Percentiles rank a stretch among this genome's conserved stretches.
Evolutionary conservation across 2,888 invertebrate genomes (phyloP).

Genomic region (Fragum fragum): DNA sequence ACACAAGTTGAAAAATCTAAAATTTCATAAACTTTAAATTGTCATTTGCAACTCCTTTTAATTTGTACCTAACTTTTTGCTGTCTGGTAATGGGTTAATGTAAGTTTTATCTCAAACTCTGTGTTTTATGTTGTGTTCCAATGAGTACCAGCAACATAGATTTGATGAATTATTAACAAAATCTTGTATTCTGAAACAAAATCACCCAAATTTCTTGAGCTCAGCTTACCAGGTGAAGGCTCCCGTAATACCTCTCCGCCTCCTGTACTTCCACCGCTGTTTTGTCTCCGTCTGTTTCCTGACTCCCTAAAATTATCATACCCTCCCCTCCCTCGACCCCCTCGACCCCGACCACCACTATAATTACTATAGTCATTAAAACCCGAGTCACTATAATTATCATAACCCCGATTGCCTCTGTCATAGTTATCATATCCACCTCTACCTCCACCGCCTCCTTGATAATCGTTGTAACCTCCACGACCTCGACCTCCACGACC

Average conservation of each 20-base stretch:
- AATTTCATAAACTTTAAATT: too few relatives aligned
- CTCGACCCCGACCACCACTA: slow-evolving; percentile 61
- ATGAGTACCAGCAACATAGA: too few relatives aligned
- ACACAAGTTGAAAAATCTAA: too few relatives aligned
- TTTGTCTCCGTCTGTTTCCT: slow-evolving; percentile 71
- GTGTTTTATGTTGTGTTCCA: too few relatives aligned
- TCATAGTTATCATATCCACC: slow-evolving; percentile 63
- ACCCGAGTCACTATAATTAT: slow-evolving; percentile 25
- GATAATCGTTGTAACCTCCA: slow-evolving; percentile 63
- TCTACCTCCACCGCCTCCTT: slow-evolving; percentile 61
- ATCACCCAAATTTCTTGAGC: too few relatives aligned
- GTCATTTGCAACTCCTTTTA: too few relatives aligned
- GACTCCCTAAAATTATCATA: slow-evolving; percentile 65
- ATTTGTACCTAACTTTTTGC: too few relatives aligned
- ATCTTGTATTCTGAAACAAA: too few relatives aligned
- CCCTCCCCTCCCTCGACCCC: slow-evolving; percentile 63
- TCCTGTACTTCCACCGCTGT: slow-evolving; percentile 70
- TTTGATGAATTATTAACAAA: too few relatives aligned
- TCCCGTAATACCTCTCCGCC: slow-evolving; percentile 80
- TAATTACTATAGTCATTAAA: slow-evolving; percentile 50
- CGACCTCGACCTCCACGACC: slow-evolving; percentile 79
- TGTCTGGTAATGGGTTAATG: too few relatives aligned
- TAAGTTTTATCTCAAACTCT: too few relatives aligned
- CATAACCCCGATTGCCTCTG: slow-evolving; percentile 33
- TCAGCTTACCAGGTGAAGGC: slow-evolving; percentile 83